Percentiles rank a stretch among this genome's conserved stretches.
These are phyloP conservation scores for Limnephilus lunatus DNA, from an alignment of 2,888 invertebrate genomes.

Conservation along the genomic window DNA sequence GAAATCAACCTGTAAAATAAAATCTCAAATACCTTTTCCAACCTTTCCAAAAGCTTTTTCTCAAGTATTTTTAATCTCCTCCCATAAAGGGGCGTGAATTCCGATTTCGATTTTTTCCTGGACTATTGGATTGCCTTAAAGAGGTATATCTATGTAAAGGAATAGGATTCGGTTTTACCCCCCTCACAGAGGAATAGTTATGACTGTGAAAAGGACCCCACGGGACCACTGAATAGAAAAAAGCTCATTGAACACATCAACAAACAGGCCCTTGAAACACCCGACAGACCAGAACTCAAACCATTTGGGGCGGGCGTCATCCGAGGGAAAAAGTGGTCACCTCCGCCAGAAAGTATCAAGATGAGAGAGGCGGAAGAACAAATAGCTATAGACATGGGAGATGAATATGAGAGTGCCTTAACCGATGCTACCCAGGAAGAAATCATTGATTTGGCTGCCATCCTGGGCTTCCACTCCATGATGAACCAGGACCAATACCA, in stretches of 20 bases:
- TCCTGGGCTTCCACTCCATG: constrained; percentile 99
- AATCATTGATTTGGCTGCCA: constrained; percentile 99
- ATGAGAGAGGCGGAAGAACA: constrained; percentile 92
- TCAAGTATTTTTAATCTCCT: too few relatives aligned
- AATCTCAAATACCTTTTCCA: too few relatives aligned
- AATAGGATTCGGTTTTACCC: constrained; percentile 98
- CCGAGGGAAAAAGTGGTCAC: constrained; percentile 95
- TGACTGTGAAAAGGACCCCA: constrained; percentile 95
- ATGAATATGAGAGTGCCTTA: constrained; percentile 95
- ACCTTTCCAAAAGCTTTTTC: too few relatives aligned
- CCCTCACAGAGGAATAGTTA: constrained; percentile 97
- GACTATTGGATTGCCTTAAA: too few relatives aligned
- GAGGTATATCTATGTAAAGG: too few relatives aligned
- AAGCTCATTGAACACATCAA: constrained; percentile 97
- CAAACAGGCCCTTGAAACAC: constrained; percentile 98
- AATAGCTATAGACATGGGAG: constrained; percentile 94
- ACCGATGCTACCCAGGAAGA: constrained; percentile 94
- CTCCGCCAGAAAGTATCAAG: constrained; percentile 84
- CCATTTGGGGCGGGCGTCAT: constrained; percentile 94
- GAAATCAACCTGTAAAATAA: too few relatives aligned
- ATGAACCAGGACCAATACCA: constrained; percentile 99
- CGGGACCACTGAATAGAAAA: constrained; percentile 96
- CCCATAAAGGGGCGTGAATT: too few relatives aligned
- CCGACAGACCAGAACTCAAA: constrained; percentile 97
- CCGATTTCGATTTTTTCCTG: too few relatives aligned